Conservation (phyloP, 2,113 vertebrate species). For the Lophotis ruficrista region DNA sequence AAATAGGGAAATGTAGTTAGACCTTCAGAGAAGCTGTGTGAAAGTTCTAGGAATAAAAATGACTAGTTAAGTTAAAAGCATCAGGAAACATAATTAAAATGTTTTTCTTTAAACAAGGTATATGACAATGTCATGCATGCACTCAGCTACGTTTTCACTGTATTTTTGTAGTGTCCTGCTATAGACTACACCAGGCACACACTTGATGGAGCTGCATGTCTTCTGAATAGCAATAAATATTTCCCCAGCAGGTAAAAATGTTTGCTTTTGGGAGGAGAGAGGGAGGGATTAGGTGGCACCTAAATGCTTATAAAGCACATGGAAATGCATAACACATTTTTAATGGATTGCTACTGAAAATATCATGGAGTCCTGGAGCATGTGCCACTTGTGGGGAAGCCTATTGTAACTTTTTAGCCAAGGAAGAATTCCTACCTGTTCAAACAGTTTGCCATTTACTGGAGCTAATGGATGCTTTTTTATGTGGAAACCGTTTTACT, state of each 20-base stretch:
- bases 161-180: constrained; percentile 89
- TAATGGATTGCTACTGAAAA: not conserved
- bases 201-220: constrained; percentile 97
- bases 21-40: not conserved
- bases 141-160: not conserved
- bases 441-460: not conserved
- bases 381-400: not conserved
- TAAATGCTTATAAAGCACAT: not conserved
- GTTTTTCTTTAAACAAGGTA: not conserved
- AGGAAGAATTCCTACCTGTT: not conserved
- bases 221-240: constrained; percentile 99
- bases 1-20: not conserved
- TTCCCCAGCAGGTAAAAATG: constrained; percentile 95
- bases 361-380: not conserved
- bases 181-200: constrained; percentile 99
- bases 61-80: not conserved
- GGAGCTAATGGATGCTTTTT: not conserved
- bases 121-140: not conserved
- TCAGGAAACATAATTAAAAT: not conserved
- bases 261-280: not conserved
- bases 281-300: not conserved
- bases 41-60: not conserved
- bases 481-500: not conserved
- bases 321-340: fast-evolving
- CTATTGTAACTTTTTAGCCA: not conserved